Conservation (phyloP, 37 sponge, comb jelly and placozoan genomes). For the Oscarella lobularis region DNA sequence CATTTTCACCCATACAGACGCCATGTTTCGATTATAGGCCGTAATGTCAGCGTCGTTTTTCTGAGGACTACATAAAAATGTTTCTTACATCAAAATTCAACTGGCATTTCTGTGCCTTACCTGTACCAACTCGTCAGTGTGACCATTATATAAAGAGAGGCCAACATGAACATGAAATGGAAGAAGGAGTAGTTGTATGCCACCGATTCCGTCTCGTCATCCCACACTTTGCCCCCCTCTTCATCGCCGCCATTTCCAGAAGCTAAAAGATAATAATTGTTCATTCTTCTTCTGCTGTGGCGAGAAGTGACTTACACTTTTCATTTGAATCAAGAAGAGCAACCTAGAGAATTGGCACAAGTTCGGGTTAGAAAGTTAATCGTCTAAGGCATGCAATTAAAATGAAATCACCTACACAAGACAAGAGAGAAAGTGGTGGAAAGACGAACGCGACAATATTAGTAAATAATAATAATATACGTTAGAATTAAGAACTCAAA, state of each 20-base stretch:
- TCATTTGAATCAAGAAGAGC: too few relatives aligned
- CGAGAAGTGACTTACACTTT: too few relatives aligned
- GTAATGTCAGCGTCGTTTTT: neutral
- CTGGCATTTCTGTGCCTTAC: conserved; percentile 26
- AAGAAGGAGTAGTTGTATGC: conserved; percentile 98
- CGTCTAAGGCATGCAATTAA: too few relatives aligned
- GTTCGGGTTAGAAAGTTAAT: too few relatives aligned
- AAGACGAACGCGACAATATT: too few relatives aligned
- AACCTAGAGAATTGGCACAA: too few relatives aligned
- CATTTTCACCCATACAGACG: conserved; percentile 79
- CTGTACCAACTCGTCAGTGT: conserved; percentile 93
- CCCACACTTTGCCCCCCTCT: conserved; percentile 28
- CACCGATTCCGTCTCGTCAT: conserved; percentile 82
- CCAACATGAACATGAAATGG: conserved; percentile 87
- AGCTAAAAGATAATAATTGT: too few relatives aligned
- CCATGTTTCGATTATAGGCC: conserved; percentile 63
- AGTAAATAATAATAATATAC: too few relatives aligned
- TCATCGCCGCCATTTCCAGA: conserved; percentile 23
- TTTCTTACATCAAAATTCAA: neutral
- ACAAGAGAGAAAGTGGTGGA: too few relatives aligned
- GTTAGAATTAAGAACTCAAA: too few relatives aligned
- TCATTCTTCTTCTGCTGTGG: too few relatives aligned
- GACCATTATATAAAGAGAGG: conserved; percentile 87
- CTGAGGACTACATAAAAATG: neutral
- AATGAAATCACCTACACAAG: too few relatives aligned